Base-by-base conservation (phyloP, 2,113 vertebrate genomes). In the Pygoscelis adeliae region DNA sequence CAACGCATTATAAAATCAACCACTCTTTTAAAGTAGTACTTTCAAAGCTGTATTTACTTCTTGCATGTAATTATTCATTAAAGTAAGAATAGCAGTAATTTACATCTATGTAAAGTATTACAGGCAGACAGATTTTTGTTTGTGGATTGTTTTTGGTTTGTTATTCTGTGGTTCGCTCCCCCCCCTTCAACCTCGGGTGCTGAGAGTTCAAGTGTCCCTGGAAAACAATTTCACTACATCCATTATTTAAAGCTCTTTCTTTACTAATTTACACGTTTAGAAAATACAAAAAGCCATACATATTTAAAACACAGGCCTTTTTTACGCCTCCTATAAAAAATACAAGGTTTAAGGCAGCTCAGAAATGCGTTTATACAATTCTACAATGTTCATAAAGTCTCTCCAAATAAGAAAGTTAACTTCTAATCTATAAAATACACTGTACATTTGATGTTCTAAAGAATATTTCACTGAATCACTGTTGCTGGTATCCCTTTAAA, bases 371-470 rank as follows among this genome's bases (percentile, higher is more conserved):
- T 99, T 98, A 98, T 98, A 99, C 99, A 99, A 98, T 98, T 98
- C 99, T 99, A 99, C 97, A 98, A 98, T 69, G 98, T 99, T 98
- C 98, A 99, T 99, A 99, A 98, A 99, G 98, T 98, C 98, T 99
- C 98, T 99, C 97, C 96, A 97, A 98, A 98, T 98, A 99, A 98
- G 98, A 98, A 98, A 98, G 97, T 98, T 99, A 98, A 99, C 97
- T 99, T 99, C 99, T 93, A 97, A 98, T 99, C 98, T 99, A 99
- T 99, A 99, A 99, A 98, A 98, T 98, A 99, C 98, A 99, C 98
- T 99, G 97, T 99, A 99, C 99, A 99, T 97, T 98, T 94, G 92
- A 97, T 71, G 91, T 97, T 97, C 98, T 97, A 97, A 72, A 97
- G 89, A 83, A 98, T 73, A 98, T 85, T 97, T 97, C 97, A 98